Evolutionary conservation across 1,140 invertebrate species (phyloP), one percentile per base, ranked within the genome.

Genomic region (Sycobia sp.): DNA sequence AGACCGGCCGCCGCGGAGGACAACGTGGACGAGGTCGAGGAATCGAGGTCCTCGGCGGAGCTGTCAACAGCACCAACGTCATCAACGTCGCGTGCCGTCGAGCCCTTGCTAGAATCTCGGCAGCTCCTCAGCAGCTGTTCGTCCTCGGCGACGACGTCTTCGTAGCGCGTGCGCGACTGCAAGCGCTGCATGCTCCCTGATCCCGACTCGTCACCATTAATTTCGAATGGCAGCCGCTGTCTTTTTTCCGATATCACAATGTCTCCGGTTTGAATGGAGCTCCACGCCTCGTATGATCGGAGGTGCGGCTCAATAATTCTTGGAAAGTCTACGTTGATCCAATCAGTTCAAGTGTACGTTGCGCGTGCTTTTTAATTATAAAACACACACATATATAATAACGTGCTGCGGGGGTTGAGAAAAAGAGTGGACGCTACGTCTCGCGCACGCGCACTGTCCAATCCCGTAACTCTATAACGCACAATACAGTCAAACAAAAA

Each of bases 51-150:
- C 18, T 77, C 78, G 0, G 71, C 62, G 3, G 76, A 82, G 0
- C 74, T 76, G 34, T 81, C 76, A 46, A 81, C 71, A 10, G 67
- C 29, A 7, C 38, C 16, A n/a, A 41, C 25, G 43, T 56, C 47
- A 51, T 58, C 55, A 47, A 77, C 62, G 67, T 81, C 78, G 59
- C 76, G 80, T 25, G 74, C 77, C 1, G 78, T 77, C 39, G 74
- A 79, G n/a, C n/a, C n/a, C n/a, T n/a, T n/a, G 57, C 72, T 76
- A 38, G 53, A 51, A 25, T 70, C 71, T 20, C 70, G 72, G 69
- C 72, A 73, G 69, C 76, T 81, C 55, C 78, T 73, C 36, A 74
- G 78, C 23, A 78, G 63, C 55, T 80, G 76, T 49, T 77, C 76
- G 66, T 80, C 73, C 49, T 79, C 74, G 47, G 78, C 72, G 65